These are phyloP conservation scores for Odocoileus hemionus DNA, from an alignment of 2,113 vertebrate species.

Conservation along the genomic window DNA sequence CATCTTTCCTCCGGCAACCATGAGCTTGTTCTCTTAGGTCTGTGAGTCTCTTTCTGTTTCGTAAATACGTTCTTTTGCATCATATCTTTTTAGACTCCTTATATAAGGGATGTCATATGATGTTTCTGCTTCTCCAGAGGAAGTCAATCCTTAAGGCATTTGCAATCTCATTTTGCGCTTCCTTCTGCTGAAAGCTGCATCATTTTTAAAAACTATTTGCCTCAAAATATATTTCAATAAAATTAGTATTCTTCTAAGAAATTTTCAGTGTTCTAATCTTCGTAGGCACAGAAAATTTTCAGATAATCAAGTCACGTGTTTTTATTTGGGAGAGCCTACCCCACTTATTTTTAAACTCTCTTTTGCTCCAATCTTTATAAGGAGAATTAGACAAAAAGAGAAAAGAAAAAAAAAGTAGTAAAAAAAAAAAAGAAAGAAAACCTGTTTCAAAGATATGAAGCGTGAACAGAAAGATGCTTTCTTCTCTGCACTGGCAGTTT, in stretches of 20 bases:
- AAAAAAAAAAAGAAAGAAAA: background rate
- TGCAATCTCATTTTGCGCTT: background rate
- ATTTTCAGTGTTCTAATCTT: background rate
- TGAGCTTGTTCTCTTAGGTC: background rate
- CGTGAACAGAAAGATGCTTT: accelerated
- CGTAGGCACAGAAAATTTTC: background rate
- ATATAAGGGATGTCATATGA: background rate
- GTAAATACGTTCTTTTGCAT: background rate
- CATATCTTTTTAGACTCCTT: background rate
- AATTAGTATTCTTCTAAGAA: background rate
- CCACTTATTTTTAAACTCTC: background rate
- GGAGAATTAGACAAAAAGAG: background rate
- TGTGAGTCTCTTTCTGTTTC: background rate
- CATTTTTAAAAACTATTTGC: background rate
- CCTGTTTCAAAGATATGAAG: background rate
- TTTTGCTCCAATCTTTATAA: background rate
- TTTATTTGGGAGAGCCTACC: background rate
- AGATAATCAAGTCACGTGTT: background rate
- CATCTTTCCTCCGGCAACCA: background rate
- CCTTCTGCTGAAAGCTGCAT: background rate
- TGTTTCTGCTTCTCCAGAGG: background rate
- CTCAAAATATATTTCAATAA: background rate
- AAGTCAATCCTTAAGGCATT: background rate
- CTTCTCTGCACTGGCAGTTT: constrained; percentile 47
- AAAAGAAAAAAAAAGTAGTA: background rate